Percentiles rank a stretch among this genome's conserved stretches.
These are phyloP conservation scores for Eulemur macaco DNA, from an alignment of 2,113 vertebrate genomes.

Conservation along the genomic window DNA sequence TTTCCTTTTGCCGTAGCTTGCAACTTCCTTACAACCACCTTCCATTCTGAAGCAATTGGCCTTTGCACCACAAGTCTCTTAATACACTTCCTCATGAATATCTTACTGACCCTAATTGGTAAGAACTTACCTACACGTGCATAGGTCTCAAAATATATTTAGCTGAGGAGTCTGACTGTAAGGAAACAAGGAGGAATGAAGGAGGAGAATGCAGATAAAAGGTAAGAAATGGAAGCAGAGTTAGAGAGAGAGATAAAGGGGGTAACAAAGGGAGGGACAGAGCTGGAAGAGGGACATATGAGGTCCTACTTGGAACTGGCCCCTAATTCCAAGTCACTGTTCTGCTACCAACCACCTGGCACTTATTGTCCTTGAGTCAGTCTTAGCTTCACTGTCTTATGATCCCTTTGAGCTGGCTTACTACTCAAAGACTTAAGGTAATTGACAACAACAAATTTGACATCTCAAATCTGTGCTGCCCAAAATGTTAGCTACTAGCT, in stretches of 20 bases:
- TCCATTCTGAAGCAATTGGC: conserved; percentile 15
- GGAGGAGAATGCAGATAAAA: neutral
- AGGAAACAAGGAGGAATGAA: neutral
- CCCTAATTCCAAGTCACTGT: neutral
- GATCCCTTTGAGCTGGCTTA: neutral
- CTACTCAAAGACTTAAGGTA: neutral
- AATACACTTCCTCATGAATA: neutral
- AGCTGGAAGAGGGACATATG: neutral
- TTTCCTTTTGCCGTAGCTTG: conserved; percentile 20
- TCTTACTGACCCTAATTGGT: neutral
- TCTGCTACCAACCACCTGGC: neutral
- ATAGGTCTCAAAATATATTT: neutral
- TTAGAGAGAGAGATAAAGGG: neutral
- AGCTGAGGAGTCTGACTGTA: neutral
- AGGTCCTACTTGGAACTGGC: neutral
- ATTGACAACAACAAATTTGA: neutral
- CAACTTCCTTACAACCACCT: neutral
- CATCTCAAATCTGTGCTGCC: neutral
- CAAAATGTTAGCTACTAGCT: neutral
- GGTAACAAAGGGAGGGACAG: neutral
- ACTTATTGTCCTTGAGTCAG: neutral
- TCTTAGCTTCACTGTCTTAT: neutral
- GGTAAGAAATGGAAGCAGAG: neutral
- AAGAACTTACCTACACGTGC: neutral
- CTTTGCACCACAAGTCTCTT: neutral